A percentile compares a stretch with the other conserved stretches of the same genome.
Conservation (phyloP, 2,797 vertebrate genomes). For the Crenuchus spilurus region DNA sequence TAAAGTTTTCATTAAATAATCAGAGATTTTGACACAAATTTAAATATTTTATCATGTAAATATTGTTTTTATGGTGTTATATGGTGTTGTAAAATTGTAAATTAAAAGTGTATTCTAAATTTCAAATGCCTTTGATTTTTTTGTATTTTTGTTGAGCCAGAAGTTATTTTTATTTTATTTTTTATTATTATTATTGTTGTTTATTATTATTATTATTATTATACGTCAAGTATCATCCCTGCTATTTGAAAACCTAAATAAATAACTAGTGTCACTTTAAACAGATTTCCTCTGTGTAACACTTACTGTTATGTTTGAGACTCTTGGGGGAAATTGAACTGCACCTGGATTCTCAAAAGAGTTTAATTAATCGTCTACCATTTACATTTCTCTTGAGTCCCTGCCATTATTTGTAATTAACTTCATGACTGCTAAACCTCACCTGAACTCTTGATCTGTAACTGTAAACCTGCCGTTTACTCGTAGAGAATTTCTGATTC, state of each 20-base stretch:
- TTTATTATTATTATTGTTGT: neutral
- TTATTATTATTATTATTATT: too few relatives aligned
- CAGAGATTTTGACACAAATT: neutral
- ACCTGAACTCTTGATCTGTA: neutral
- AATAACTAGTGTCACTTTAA: neutral
- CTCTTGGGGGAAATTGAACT: neutral
- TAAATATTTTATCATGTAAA: constrained; percentile 74
- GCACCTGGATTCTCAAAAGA: neutral
- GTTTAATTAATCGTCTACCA: neutral
- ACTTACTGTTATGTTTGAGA: neutral
- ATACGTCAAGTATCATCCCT: too few relatives aligned
- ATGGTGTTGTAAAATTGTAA: constrained; percentile 70
- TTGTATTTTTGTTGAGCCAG: constrained; percentile 12
- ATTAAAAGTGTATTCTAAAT: constrained; percentile 79
- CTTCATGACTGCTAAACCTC: neutral
- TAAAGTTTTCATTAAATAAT: neutral
- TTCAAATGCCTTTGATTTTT: too few relatives aligned
- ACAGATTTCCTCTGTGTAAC: neutral
- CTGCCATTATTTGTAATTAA: neutral
- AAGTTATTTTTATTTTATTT: neutral
- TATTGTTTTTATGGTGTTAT: constrained; percentile 60
- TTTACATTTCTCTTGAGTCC: neutral
- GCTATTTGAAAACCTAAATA: too few relatives aligned
- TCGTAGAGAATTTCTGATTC: neutral
- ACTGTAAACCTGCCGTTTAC: neutral